A percentile compares a stretch with the other conserved stretches of the same genome.
Conservation (phyloP, 2,888 invertebrate genomes). For the Cyclophora albipunctata region DNA sequence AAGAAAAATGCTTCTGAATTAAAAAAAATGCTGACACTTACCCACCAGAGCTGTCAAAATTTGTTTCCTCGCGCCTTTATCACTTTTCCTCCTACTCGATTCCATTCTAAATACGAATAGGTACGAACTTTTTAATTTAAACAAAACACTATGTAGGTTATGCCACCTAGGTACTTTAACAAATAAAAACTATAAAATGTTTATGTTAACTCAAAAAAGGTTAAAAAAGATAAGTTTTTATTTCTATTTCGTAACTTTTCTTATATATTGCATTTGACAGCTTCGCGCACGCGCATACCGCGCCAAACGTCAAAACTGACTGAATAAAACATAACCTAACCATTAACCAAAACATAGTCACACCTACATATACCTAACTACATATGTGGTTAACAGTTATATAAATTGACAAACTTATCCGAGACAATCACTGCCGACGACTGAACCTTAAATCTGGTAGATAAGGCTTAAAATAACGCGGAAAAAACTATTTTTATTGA, state of each 20-base stretch:
- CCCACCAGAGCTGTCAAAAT: constrained; percentile 50
- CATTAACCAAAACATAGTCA: constrained; percentile 1
- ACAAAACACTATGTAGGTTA: constrained; percentile 21
- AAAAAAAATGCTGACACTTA: constrained; percentile 21
- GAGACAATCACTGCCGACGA: no score
- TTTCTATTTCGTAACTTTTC: no score
- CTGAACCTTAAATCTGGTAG: no score
- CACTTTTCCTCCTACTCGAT: constrained; percentile 21
- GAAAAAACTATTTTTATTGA: no score
- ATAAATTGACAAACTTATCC: constrained; percentile 3
- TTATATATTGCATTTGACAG: no score
- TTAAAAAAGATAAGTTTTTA: no score
- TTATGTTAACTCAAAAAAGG: no score
- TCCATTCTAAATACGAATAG: constrained; percentile 33
- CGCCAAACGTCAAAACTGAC: constrained; percentile 4
- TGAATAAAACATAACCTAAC: constrained; percentile 9
- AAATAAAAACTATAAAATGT: background rate
- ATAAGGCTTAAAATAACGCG: background rate
- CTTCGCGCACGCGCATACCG: background rate
- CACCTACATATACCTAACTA: no score
- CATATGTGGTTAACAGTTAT: constrained; percentile 25
- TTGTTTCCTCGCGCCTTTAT: constrained; percentile 37
- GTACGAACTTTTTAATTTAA: constrained; percentile 10
- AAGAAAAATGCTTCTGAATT: background rate
- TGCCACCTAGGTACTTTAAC: background rate